Evolutionary conservation across 2,797 vertebrate species (phyloP), one percentile per base, ranked within the genome.

Genomic region (Anguilla megastoma): DNA sequence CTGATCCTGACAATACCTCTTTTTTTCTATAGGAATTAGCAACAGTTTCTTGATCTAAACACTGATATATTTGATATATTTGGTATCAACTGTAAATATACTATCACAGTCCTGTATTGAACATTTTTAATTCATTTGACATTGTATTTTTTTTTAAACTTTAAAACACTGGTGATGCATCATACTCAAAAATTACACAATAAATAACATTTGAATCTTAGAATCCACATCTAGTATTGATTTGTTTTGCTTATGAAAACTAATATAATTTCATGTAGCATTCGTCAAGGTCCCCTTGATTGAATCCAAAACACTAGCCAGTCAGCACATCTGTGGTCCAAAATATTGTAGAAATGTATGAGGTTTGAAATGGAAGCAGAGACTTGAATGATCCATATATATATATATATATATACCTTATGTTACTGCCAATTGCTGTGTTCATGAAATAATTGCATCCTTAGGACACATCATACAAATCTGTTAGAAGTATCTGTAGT

Each of bases 191-290:
- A 92, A 92, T 90, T 91, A 88, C 92, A 90, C 91, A 63, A 41
- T 93, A 91, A 91, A 92, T 94, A 92, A 91, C 85, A 93, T 94
- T 92, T 93, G 91, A 94, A 94, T 93, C 90, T 92, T 86, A 91
- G 90, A 91, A 56, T 87, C 27, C 56, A 89, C 91, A 92, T 94
- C 90, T 94, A 86, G 89, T 93, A 95, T 95, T 94, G 94, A 94
- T 94, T 92, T 89, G 86, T 91, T 90, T 89, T 93, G 94, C 92
- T 89, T 91, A 89, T 92, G 90, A 91, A 90, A 93, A 92, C 92
- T 92, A 9, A 93, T 93, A 93, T 92, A 89, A 94, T 95, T 95
- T 95, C 91, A 94, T 76, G 69, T 91, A 93, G 89, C 90, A 90
- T 92, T 89, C 86, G 89, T 91, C 89, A 88, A 91, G 90, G 89